phyloP scores from a whole-genome alignment of 2,113 vertebrate species.

The Limnothrissa miodon region DNA sequence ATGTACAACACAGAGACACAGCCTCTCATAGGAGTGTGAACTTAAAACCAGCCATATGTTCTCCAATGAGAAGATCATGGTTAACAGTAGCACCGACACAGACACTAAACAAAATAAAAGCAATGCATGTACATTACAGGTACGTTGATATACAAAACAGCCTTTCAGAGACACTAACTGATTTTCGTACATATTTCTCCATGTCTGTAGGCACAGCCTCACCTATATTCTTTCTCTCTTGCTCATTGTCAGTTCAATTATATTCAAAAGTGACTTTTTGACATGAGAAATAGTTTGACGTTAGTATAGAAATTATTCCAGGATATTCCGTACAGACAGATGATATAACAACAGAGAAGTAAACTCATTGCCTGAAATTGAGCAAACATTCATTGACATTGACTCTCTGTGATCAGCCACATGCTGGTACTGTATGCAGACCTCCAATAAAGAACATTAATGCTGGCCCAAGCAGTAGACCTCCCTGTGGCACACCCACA shows the following conservation, averaged over 20 bases:
- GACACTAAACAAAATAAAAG: not conserved
- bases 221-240: not conserved
- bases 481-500: slow-evolving; percentile 14
- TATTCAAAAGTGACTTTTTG: too few relatives aligned
- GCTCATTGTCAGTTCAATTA: too few relatives aligned
- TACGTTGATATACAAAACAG: not conserved
- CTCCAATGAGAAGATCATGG: too few relatives aligned
- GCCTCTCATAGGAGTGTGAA: not conserved
- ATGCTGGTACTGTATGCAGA: not conserved
- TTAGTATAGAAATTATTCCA: too few relatives aligned
- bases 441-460: slow-evolving; percentile 9
- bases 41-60: not conserved
- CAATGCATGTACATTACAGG: not conserved
- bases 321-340: too few relatives aligned
- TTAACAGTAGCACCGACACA: not conserved
- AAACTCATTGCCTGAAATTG: too few relatives aligned
- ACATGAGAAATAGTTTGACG: too few relatives aligned
- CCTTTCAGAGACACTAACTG: not conserved
- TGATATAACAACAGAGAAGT: too few relatives aligned
- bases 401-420: not conserved
- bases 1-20: not conserved
- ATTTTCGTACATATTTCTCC: not conserved
- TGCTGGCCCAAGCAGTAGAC: not conserved
- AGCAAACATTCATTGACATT: too few relatives aligned
- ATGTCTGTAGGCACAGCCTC: not conserved